Conservation (phyloP, 2,113 vertebrate species). For the Pygoscelis adeliae region DNA sequence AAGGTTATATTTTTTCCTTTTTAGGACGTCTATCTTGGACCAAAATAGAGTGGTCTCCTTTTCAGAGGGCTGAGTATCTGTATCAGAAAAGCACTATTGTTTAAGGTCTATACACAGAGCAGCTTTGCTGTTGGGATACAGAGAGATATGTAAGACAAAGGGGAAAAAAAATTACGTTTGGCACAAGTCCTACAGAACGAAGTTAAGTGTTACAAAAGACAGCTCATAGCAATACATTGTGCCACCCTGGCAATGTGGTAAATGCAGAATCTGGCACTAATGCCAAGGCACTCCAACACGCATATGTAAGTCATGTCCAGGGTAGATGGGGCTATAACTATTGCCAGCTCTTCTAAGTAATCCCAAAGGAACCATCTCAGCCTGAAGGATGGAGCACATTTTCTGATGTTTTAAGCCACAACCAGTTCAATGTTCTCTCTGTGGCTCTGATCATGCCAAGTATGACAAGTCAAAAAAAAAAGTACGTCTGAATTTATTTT, state of each 20-base stretch:
- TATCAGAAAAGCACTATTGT: background rate
- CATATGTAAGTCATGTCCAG: background rate
- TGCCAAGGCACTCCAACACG: background rate
- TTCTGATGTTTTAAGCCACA: background rate
- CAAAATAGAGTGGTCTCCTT: background rate
- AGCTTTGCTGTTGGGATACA: background rate
- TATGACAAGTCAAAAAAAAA: background rate
- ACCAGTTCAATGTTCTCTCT: background rate
- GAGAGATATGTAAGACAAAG: background rate
- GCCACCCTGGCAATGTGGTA: background rate
- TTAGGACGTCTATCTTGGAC: background rate
- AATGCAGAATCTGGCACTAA: background rate
- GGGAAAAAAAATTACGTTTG: background rate
- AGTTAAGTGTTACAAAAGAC: background rate
- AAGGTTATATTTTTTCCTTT: background rate
- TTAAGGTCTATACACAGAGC: background rate
- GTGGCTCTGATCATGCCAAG: background rate
- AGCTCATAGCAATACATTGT: background rate
- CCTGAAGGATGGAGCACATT: background rate
- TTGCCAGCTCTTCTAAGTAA: background rate
- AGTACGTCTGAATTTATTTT: background rate
- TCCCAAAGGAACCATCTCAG: background rate
- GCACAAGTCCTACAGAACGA: background rate
- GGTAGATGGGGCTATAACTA: background rate
- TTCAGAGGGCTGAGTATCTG: background rate